Conservation (phyloP, 2,888 invertebrate species). For the Drepanosiphum platanoidis region DNA sequence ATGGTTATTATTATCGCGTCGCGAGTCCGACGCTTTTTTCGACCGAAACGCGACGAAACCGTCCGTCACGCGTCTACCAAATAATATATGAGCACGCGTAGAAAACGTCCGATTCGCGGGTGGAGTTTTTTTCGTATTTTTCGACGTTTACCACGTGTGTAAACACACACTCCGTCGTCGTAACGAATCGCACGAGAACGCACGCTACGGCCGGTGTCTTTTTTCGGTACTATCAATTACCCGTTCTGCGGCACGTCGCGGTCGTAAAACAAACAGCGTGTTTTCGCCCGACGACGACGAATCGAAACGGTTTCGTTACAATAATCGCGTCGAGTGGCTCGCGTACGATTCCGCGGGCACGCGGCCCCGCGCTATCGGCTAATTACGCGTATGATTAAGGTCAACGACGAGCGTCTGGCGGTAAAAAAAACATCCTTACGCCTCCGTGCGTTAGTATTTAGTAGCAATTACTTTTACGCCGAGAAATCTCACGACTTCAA, state of each 20-base stretch:
- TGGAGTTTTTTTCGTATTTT: slow-evolving; percentile 14
- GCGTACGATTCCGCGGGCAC: neutral
- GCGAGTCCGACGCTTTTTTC: too few relatives aligned
- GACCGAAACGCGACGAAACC: too few relatives aligned
- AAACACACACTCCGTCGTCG: neutral
- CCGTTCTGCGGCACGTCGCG: neutral
- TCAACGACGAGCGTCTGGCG: neutral
- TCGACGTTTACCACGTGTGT: neutral
- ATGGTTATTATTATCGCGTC: too few relatives aligned
- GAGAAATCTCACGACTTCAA: slow-evolving; percentile 15
- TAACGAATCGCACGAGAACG: neutral
- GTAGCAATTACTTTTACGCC: slow-evolving; percentile 26
- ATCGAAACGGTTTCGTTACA: neutral
- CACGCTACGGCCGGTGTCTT: too few relatives aligned
- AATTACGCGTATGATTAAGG: slow-evolving; percentile 22
- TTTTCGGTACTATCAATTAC: neutral
- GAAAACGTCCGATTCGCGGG: too few relatives aligned
- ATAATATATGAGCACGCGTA: too few relatives aligned
- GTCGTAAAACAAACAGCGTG: too few relatives aligned
- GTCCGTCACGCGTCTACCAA: too few relatives aligned
- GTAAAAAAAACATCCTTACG: neutral
- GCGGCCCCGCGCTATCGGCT: neutral
- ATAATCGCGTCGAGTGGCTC: neutral
- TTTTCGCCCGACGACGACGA: neutral
- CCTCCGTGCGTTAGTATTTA: neutral